phyloP scores from a whole-genome alignment of 2,888 invertebrate genomes.

The Ctenicera cuprea region DNA sequence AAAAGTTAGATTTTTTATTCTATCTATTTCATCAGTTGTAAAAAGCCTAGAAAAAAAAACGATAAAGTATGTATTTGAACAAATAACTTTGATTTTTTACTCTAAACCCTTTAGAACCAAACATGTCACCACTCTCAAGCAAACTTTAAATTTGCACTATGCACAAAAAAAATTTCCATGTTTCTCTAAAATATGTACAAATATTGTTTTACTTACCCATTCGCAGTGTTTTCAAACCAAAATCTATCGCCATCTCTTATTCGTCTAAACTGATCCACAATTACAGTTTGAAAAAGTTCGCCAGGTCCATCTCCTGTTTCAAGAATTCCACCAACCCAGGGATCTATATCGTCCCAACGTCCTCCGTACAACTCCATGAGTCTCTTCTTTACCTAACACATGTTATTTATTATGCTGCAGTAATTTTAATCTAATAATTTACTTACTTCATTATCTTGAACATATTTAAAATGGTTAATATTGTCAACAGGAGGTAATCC shows the following conservation, averaged over 20 bases:
- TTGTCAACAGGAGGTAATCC: slow-evolving; percentile 66
- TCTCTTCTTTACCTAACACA: slow-evolving; percentile 53
- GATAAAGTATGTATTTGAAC: too few relatives aligned
- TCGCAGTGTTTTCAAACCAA: slow-evolving; percentile 75
- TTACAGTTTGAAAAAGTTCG: slow-evolving; percentile 73
- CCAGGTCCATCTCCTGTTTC: slow-evolving; percentile 75
- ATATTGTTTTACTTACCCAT: slow-evolving; percentile 66
- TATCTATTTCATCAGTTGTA: slow-evolving; percentile 69
- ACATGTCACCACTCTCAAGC: too few relatives aligned
- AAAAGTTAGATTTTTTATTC: slow-evolving; percentile 72
- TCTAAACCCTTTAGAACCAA: too few relatives aligned
- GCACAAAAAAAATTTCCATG: too few relatives aligned
- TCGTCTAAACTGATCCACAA: slow-evolving; percentile 75
- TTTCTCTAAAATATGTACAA: too few relatives aligned
- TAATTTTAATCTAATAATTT: background rate
- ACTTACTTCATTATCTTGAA: slow-evolving; percentile 39
- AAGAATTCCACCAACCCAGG: slow-evolving; percentile 76
- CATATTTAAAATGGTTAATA: slow-evolving; percentile 57
- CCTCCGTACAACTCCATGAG: slow-evolving; percentile 68
- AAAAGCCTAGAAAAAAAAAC: slow-evolving; percentile 71
- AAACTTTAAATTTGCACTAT: too few relatives aligned
- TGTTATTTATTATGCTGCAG: background rate
- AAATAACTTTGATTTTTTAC: too few relatives aligned
- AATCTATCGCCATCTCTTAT: slow-evolving; percentile 77
- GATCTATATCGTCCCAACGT: slow-evolving; percentile 73